Evolutionary conservation across 2,888 invertebrate species (phyloP), one percentile per base, ranked within the genome.

Genomic region (Drosophila mulleri): DNA sequence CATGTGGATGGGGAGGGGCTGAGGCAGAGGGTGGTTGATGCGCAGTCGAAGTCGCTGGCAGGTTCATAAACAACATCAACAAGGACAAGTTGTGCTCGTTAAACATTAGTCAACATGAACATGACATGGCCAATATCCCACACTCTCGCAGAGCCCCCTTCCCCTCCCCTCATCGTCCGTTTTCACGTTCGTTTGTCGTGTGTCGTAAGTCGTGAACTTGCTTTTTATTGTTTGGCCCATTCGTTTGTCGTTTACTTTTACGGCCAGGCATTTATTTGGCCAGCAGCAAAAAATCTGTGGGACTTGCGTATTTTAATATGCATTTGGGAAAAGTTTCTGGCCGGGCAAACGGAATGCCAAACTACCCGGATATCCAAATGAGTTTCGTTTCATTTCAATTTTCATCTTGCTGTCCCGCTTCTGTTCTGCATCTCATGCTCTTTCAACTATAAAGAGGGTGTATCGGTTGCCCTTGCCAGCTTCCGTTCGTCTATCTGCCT

Each of bases 241-340:
- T 88, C 83, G 88, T 75, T 86, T 83, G 84, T 69, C 84, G 88
- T 88, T 90, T 90, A 90, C 80, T 90, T 91, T 91, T 84, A 90
- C 82, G 71, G 75, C 78, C 76, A 65, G 72, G 69, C 87, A 89
- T 90, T 88, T 89, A 78, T 89, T 87, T 89, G 88, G 80, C 67
- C 85, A 75, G 72, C 67, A 45, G 53, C 59, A 70, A 66, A 62
- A 45, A 72, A 69, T 77, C 80, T 74, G 75, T 70, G 74, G 77
- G 71, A 75, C 54, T 60, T 70, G 65, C 61, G 76, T 78, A 82
- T 90, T 91, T 91, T 90, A 90, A 90, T 89, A 91, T 90, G 84
- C 91, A 89, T 90, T 89, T 90, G 91, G 91, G 91, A 88, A 82
- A 88, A 75, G 88, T 90, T 87, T 73, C 12, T n/a, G 72, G 50